A percentile compares a stretch with the other conserved stretches of the same genome.
Evolutionary conservation across 1,140 invertebrate species (phyloP).

Genomic region (Berghia stephanieae): DNA sequence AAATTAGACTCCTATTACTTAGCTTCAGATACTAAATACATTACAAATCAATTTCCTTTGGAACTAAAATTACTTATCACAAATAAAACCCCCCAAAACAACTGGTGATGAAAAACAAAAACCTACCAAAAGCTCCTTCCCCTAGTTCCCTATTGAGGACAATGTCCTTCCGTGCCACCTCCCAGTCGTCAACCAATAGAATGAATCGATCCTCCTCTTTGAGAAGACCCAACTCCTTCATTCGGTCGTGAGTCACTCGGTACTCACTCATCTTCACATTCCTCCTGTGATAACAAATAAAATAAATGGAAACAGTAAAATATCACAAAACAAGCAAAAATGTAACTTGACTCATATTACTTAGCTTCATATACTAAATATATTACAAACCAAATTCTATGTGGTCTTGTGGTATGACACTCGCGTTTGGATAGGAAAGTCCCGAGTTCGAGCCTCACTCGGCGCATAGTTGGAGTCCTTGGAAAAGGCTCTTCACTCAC

Average conservation of each 20-base stretch:
- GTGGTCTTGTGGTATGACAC: too few species aligned
- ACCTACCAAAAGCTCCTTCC: constrained; percentile 81
- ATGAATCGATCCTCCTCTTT: constrained; percentile 66
- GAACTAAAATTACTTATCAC: too few species aligned
- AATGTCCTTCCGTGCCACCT: constrained; percentile 82
- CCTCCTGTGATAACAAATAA: constrained; percentile 69
- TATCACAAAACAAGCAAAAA: not conserved
- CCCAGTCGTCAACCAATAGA: constrained; percentile 82
- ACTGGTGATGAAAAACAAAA: constrained; percentile 17
- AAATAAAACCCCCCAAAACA: too few species aligned
- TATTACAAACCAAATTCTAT: too few species aligned
- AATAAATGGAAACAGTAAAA: not conserved
- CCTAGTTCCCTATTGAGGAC: constrained; percentile 90
- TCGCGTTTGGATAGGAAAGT: too few species aligned
- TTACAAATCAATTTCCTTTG: too few species aligned
- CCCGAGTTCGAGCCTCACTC: too few species aligned
- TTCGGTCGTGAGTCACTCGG: constrained; percentile 74
- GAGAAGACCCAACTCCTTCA: constrained; percentile 77
- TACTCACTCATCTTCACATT: constrained; percentile 73
- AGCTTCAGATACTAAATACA: too few species aligned
- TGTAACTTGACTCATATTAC: not conserved
- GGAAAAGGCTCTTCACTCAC: too few species aligned
- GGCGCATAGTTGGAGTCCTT: too few species aligned
- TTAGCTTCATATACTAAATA: too few species aligned
- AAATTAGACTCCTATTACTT: too few species aligned